phyloP scores from a whole-genome alignment of 2,888 invertebrate genomes.

The Sympetrum striolatum region DNA sequence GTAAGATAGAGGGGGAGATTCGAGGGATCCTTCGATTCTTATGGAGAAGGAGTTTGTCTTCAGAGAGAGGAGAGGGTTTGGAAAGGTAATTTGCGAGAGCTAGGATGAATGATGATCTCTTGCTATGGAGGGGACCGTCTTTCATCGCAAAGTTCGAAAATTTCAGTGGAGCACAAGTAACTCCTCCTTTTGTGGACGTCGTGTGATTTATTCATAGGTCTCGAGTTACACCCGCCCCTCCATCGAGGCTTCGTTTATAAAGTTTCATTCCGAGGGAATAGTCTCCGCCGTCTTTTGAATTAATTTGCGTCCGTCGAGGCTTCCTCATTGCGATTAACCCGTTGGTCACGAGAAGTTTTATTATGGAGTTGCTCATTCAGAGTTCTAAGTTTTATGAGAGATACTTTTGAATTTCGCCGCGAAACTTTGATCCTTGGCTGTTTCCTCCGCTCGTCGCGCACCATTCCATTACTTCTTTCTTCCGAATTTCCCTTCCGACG shows the following conservation, averaged over 20 bases:
- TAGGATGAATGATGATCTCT: conserved; percentile 35
- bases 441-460: not conserved
- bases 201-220: not conserved
- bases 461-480: no score
- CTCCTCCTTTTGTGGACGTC: not conserved
- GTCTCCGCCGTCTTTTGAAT: not conserved
- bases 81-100: conserved; percentile 27
- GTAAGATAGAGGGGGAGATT: conserved; percentile 18
- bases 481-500: no score
- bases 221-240: not conserved
- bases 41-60: conserved; percentile 37
- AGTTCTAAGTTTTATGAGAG: not conserved
- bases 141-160: not conserved
- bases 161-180: not conserved
- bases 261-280: no score
- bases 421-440: not conserved
- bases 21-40: conserved; percentile 17
- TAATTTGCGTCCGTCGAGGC: not conserved
- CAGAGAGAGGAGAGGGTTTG: not conserved
- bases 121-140: not conserved
- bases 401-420: not conserved
- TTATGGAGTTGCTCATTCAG: not conserved
- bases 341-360: not conserved
- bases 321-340: not conserved
- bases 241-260: no score